These are phyloP conservation scores for Amiota communis DNA, from an alignment of 2,888 invertebrate species.

Conservation along the genomic window DNA sequence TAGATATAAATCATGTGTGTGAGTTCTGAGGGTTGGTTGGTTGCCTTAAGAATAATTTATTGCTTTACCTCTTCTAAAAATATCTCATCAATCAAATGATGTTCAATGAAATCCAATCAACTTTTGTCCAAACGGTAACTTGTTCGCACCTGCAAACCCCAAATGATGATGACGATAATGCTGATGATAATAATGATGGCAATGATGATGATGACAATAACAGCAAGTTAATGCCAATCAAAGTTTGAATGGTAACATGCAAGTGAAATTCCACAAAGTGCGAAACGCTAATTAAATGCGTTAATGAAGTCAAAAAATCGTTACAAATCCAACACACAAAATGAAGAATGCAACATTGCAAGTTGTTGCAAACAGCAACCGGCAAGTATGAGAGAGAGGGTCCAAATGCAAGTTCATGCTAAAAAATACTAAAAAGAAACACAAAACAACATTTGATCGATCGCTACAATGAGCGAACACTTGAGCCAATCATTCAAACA, in stretches of 20 bases:
- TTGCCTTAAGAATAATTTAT: no score
- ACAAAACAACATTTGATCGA: constrained; percentile 5
- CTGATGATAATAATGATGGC: no score
- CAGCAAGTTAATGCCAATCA: constrained; percentile 10
- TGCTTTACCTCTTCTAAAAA: no score
- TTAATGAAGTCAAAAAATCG: constrained; percentile 30
- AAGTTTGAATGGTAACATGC: constrained; percentile 22
- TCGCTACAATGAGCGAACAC: background rate
- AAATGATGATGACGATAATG: no score
- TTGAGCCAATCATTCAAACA: constrained; percentile 21
- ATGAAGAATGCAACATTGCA: background rate
- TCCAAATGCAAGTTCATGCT: constrained; percentile 12
- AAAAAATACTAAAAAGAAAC: background rate
- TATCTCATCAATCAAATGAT: background rate
- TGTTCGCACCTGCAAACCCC: constrained; percentile 15
- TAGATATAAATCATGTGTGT: no score
- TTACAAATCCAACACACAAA: background rate
- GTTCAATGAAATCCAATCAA: background rate
- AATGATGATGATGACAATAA: no score
- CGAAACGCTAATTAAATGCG: constrained; percentile 33
- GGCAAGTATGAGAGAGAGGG: background rate
- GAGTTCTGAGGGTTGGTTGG: no score
- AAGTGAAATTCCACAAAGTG: constrained; percentile 29
- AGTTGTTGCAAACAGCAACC: background rate
- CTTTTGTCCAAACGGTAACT: constrained; percentile 7